These are phyloP conservation scores for Coelopa pilipes DNA, from an alignment of 2,888 invertebrate species.

Conservation along the genomic window DNA sequence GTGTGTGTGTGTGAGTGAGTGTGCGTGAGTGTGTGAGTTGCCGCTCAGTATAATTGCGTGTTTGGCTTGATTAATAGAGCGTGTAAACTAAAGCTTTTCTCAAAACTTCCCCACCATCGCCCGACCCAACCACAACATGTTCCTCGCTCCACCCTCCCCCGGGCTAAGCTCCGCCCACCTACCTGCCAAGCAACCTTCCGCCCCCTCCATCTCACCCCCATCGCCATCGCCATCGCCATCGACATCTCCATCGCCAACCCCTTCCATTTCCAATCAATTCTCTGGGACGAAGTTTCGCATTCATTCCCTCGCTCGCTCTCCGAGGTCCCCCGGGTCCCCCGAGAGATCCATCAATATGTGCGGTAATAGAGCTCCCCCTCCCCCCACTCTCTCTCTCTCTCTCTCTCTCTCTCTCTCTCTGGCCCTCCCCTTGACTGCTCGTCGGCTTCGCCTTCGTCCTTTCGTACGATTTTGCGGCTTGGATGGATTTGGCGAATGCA, in stretches of 20 bases:
- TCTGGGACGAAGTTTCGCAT: neutral
- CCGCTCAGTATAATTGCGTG: conserved; percentile 27
- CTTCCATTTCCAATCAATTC: neutral
- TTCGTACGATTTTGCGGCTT: too few relatives aligned
- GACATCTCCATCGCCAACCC: too few relatives aligned
- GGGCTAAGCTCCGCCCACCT: neutral
- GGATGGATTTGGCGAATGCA: neutral
- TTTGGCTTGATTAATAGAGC: conserved; percentile 30
- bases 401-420: too few relatives aligned
- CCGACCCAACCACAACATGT: too few relatives aligned
- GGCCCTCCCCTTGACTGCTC: too few relatives aligned
- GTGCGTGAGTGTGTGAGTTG: neutral
- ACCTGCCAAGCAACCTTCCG: too few relatives aligned
- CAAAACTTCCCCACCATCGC: neutral
- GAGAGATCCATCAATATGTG: conserved; percentile 27
- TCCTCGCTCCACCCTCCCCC: neutral
- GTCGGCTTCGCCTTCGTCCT: too few relatives aligned
- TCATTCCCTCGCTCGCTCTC: neutral
- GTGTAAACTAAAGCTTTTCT: conserved; percentile 10
- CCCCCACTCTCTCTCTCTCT: too few relatives aligned
- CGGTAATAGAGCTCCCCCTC: conserved; percentile 3
- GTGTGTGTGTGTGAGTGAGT: conserved; percentile 2
- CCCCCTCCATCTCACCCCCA: too few relatives aligned
- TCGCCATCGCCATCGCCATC: too few relatives aligned
- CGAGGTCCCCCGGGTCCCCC: neutral